Evolutionary conservation across 2,113 vertebrate genomes (phyloP).

Genomic region (Cynocephalus volans): DNA sequence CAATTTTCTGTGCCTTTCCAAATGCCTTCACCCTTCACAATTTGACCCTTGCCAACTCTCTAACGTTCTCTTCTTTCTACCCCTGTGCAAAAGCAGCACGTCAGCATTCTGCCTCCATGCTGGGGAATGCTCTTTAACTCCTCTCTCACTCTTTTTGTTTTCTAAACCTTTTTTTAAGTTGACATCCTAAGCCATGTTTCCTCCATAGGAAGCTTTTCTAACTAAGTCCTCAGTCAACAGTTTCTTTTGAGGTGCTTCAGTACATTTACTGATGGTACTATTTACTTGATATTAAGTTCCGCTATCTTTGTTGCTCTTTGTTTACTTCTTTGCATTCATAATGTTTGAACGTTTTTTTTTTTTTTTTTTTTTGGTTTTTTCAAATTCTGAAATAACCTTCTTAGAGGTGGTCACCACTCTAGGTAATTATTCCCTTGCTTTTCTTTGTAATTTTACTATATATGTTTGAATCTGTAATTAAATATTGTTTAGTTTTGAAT

Average conservation of each 20-base stretch:
- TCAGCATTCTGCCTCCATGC: neutral
- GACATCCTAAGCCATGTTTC: neutral
- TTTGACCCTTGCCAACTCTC: neutral
- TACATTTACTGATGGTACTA: neutral
- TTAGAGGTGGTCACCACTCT: neutral
- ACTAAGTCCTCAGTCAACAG: neutral
- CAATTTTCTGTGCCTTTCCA: neutral
- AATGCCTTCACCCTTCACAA: neutral
- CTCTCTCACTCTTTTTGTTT: neutral
- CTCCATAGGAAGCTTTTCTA: neutral
- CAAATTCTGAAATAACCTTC: slow-evolving; percentile 30
- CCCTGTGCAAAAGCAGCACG: neutral
- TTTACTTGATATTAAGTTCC: neutral
- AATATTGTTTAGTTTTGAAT: slow-evolving; percentile 9
- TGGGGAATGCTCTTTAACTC: neutral
- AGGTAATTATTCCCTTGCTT: slow-evolving; percentile 32
- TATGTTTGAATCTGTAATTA: neutral
- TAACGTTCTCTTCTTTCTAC: neutral
- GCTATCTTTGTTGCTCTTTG: neutral
- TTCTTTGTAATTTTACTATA: slow-evolving; percentile 37
- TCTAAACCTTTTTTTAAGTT: neutral
- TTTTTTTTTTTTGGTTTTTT: neutral
- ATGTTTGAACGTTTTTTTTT: neutral
- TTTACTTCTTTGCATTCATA: neutral
- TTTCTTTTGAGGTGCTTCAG: neutral